phyloP scores from a whole-genome alignment of 2,113 vertebrate species.

The Noturus placidus region DNA sequence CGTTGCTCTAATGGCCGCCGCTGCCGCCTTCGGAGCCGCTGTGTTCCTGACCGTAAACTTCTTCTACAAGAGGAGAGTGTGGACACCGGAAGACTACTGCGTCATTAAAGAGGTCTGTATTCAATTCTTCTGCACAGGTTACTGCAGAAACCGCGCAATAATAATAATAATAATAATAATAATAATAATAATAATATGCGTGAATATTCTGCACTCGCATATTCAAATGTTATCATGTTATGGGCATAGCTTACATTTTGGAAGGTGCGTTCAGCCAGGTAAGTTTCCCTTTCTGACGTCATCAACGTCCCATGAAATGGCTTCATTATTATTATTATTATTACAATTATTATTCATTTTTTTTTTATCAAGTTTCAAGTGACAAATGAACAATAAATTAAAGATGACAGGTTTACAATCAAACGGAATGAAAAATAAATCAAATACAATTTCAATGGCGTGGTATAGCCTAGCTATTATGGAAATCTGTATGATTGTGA shows the following conservation, averaged over 20 bases:
- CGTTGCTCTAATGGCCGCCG: constrained; percentile 77
- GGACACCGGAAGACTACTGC: constrained; percentile 70
- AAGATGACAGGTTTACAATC: neutral
- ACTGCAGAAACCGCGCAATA: neutral
- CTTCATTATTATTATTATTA: neutral
- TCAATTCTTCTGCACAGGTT: neutral
- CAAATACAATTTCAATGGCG: neutral
- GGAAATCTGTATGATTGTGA: neutral
- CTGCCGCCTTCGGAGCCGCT: constrained; percentile 80
- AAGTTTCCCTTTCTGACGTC: constrained; percentile 13
- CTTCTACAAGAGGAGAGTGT: constrained; percentile 71
- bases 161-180: neutral
- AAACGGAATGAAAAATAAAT: neutral
- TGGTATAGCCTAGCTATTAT: neutral
- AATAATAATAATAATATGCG: neutral
- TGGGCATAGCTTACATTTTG: neutral
- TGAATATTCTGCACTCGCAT: neutral
- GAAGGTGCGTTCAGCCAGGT: neutral
- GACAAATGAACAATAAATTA: neutral
- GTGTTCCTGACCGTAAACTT: constrained; percentile 81
- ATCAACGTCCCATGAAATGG: neutral
- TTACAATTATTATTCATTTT: too few relatives aligned
- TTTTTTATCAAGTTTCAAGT: neutral
- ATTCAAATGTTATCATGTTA: neutral
- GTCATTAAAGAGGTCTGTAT: constrained; percentile 62